Percentiles rank a stretch among this genome's conserved stretches.
These are phyloP conservation scores for Ctenomys sociabilis DNA, from an alignment of 2,113 vertebrate genomes.

Conservation along the genomic window DNA sequence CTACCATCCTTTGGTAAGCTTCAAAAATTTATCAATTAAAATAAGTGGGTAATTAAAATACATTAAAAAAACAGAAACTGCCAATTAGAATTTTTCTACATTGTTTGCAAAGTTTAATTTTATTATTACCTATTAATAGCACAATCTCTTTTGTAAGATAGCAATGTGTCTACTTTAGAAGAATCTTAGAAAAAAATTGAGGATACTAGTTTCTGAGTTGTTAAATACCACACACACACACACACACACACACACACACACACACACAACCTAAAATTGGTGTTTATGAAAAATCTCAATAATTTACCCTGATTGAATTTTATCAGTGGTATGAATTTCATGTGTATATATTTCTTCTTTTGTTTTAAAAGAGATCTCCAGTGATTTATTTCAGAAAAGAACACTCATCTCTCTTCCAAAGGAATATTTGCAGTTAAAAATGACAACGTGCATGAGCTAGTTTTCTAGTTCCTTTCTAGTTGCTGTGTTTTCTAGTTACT, in stretches of 20 bases:
- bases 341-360: neutral
- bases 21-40: conserved; percentile 36
- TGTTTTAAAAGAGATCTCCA: neutral
- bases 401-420: conserved; percentile 32
- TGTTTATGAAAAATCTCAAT: neutral
- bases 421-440: conserved; percentile 56
- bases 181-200: neutral
- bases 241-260: neutral
- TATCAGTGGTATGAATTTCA: neutral
- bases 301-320: neutral
- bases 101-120: conserved; percentile 26
- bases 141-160: conserved; percentile 28
- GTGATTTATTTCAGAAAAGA: conserved; percentile 42
- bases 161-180: neutral
- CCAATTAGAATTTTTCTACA: neutral
- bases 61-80: conserved; percentile 19
- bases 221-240: neutral
- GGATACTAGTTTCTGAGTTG: conserved; percentile 5
- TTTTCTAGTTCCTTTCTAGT: neutral
- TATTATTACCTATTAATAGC: conserved; percentile 20
- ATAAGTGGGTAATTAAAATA: neutral
- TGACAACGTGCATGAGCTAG: neutral
- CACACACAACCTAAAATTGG: conserved; percentile 7
- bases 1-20: neutral
- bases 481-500: conserved; percentile 12